Conservation (phyloP, 92 coral and sea anemone species). For the Isaurus tuberculatus region DNA sequence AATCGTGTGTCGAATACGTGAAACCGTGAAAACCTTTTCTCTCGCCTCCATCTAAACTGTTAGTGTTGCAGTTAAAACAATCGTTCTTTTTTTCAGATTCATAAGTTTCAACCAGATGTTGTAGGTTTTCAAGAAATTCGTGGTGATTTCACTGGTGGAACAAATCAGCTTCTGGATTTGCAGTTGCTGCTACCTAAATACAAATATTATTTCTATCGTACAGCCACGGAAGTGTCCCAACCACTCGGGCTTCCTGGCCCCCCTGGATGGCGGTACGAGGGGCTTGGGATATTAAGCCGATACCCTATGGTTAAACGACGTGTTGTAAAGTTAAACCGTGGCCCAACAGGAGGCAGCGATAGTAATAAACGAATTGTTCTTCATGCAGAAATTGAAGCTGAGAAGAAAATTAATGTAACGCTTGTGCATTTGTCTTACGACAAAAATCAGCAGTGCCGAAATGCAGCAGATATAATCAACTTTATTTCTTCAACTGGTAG, state of each 20-base stretch:
- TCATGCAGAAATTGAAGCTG: constrained; percentile 66
- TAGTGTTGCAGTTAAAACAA: not conserved
- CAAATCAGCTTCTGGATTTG: constrained; percentile 79
- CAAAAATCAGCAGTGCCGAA: constrained; percentile 85
- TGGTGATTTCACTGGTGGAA: constrained; percentile 65
- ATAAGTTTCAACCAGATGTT: constrained; percentile 78
- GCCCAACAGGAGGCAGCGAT: constrained; percentile 63
- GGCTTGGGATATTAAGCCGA: constrained; percentile 90
- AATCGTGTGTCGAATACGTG: too few relatives aligned
- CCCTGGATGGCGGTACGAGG: constrained; percentile 96
- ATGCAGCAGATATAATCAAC: constrained; percentile 82
- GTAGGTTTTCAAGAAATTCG: constrained; percentile 98
- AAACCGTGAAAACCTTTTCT: too few relatives aligned
- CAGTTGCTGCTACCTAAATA: constrained; percentile 75
- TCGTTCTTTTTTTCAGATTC: constrained; percentile 60
- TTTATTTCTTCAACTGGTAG: constrained; percentile 80
- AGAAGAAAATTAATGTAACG: constrained; percentile 79
- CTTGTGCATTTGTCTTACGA: constrained; percentile 92
- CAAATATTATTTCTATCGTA: constrained; percentile 71
- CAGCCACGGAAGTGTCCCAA: constrained; percentile 65
- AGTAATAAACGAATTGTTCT: constrained; percentile 76
- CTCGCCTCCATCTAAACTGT: too few relatives aligned
- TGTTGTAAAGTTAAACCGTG: constrained; percentile 71
- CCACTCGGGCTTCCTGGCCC: constrained; percentile 71
- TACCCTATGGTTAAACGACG: constrained; percentile 82